Evolutionary conservation across 2,888 invertebrate species (phyloP).

Genomic region (Crocallis elinguaria): DNA sequence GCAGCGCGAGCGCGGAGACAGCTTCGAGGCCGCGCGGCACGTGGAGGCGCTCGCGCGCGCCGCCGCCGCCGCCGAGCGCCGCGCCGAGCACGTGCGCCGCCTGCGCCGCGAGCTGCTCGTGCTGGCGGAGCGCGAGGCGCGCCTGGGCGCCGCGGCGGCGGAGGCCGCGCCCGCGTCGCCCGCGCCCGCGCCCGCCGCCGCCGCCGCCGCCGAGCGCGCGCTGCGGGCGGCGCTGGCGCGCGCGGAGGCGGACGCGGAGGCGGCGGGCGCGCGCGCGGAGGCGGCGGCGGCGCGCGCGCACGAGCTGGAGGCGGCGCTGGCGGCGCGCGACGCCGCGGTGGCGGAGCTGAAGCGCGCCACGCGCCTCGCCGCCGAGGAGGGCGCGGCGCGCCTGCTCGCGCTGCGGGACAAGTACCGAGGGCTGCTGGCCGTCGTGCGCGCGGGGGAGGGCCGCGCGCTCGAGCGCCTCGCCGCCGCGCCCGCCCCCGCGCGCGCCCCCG

Average conservation of each 20-base stretch:
- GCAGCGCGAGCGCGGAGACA: conserved; percentile 64
- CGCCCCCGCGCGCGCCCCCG: conserved; percentile 58
- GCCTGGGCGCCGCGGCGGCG: conserved; percentile 51
- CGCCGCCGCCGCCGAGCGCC: conserved; percentile 66
- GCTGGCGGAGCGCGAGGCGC: conserved; percentile 71
- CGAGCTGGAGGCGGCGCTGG: conserved; percentile 67
- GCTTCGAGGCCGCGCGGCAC: conserved; percentile 69
- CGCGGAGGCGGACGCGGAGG: conserved; percentile 73
- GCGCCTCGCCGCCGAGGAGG: conserved; percentile 84
- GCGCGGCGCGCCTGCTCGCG: conserved; percentile 83
- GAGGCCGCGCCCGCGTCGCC: conserved; percentile 31
- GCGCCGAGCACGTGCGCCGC: conserved; percentile 72
- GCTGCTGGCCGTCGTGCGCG: conserved; percentile 83
- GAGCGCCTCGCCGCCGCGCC: conserved; percentile 73
- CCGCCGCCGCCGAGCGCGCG: conserved; percentile 44
- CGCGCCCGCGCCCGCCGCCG: conserved; percentile 26
- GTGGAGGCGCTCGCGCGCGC: conserved; percentile 67
- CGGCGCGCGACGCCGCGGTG: conserved; percentile 70
- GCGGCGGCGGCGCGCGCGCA: conserved; percentile 75
- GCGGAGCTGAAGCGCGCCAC: conserved; percentile 76
- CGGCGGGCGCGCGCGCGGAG: conserved; percentile 76
- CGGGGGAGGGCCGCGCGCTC: conserved; percentile 81
- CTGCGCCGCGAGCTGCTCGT: conserved; percentile 74
- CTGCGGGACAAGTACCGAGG: conserved; percentile 85
- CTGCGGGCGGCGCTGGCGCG: conserved; percentile 53